A percentile compares a stretch with the other conserved stretches of the same genome.
These are phyloP conservation scores for Poecile montanus DNA, from an alignment of 2,797 vertebrate genomes.

Conservation along the genomic window DNA sequence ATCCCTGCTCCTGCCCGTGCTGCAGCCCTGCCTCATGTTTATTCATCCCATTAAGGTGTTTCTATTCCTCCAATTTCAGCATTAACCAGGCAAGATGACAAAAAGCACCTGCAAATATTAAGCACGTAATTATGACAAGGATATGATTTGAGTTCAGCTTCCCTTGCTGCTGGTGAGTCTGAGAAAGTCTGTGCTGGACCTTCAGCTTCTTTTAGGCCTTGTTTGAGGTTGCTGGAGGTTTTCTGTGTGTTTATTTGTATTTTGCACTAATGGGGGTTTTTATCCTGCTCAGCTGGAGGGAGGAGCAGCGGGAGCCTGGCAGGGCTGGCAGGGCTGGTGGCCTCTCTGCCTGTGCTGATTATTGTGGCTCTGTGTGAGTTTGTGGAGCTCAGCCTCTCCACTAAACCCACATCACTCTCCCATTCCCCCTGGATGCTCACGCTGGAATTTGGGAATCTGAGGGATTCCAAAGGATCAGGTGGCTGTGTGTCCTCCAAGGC, in stretches of 20 bases:
- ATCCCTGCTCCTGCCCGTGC: not conserved
- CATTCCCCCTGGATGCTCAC: rapidly evolving
- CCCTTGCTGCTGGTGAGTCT: not conserved
- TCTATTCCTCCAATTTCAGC: not conserved
- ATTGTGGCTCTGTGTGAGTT: not conserved
- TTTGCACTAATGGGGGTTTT: not conserved
- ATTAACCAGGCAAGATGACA: not conserved
- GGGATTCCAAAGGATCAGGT: not conserved
- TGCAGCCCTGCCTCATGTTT: not conserved
- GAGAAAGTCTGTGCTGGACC: not conserved
- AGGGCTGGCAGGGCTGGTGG: not conserved
- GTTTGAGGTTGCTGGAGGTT: not conserved
- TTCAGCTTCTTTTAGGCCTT: not conserved
- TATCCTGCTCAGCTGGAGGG: not conserved
- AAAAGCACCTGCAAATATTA: not conserved
- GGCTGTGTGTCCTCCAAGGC: not conserved
- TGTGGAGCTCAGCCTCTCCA: rapidly evolving
- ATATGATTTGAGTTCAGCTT: not conserved
- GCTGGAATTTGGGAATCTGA: not conserved
- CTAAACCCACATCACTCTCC: not conserved
- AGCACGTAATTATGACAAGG: not conserved
- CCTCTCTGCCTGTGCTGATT: not conserved
- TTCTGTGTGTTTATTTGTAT: not conserved
- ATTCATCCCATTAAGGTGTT: not conserved
- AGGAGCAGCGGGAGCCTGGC: not conserved